Evolutionary conservation across 1,140 invertebrate species (phyloP).

Genomic region (Papilio helenus): DNA sequence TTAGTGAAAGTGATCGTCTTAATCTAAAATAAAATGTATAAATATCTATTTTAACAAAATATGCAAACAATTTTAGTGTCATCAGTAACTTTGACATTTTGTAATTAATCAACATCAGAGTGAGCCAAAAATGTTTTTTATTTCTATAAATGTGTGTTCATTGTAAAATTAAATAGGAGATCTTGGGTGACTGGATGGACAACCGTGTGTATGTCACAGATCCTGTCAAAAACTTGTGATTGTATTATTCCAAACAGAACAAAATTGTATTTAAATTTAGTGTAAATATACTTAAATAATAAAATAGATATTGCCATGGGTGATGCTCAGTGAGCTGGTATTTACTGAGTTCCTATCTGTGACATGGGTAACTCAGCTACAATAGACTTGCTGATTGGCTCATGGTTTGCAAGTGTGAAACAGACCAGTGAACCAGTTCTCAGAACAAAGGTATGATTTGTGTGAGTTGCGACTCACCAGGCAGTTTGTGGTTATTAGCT

Average conservation of each 20-base stretch:
- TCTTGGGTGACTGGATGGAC: conserved; percentile 50
- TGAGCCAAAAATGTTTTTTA: conserved; percentile 74
- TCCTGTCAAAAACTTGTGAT: conserved; percentile 61
- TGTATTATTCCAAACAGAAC: conserved; percentile 70
- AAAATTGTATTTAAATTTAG: conserved; percentile 55
- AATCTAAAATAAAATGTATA: conserved; percentile 41
- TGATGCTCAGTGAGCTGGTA: conserved; percentile 46
- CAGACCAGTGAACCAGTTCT: too few relatives aligned
- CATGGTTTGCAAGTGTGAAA: too few relatives aligned
- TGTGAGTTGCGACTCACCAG: too few relatives aligned
- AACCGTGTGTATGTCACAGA: conserved; percentile 50
- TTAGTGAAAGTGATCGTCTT: conserved; percentile 7
- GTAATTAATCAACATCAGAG: conserved; percentile 63
- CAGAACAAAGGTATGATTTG: too few relatives aligned
- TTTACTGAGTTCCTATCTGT: conserved; percentile 21
- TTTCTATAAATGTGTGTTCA: conserved; percentile 77
- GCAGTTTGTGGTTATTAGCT: too few relatives aligned
- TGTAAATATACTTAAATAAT: conserved; percentile 57
- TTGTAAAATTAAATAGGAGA: conserved; percentile 70
- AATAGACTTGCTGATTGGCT: too few relatives aligned
- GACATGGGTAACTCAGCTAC: too few relatives aligned
- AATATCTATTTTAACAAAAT: conserved; percentile 50
- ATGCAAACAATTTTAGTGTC: conserved; percentile 43
- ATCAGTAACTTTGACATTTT: conserved; percentile 54
- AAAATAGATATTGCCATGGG: conserved; percentile 46